phyloP scores from a whole-genome alignment of 2,797 vertebrate genomes.

The Holocentrus rufus region DNA sequence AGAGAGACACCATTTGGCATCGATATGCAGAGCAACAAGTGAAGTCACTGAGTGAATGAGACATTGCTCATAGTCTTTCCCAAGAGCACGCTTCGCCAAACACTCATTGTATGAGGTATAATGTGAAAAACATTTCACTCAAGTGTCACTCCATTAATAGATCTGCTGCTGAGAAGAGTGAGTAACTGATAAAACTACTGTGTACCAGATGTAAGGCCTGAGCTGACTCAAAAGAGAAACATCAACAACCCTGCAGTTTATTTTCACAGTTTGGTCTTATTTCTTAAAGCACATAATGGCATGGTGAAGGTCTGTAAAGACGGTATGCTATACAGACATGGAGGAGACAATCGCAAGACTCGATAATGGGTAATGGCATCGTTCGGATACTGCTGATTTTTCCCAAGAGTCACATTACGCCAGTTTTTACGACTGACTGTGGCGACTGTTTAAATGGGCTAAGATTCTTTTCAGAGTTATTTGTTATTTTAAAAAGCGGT shows the following conservation, averaged over 20 bases:
- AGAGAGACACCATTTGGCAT: slow-evolving; percentile 44
- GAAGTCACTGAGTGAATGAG: slow-evolving; percentile 54
- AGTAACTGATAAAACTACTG: slow-evolving; percentile 58
- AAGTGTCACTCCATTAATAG: slow-evolving; percentile 49
- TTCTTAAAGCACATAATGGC: slow-evolving; percentile 15
- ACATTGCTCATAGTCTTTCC: slow-evolving; percentile 47
- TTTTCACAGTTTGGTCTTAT: slow-evolving; percentile 16
- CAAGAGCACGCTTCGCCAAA: slow-evolving; percentile 28
- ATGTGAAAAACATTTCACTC: slow-evolving; percentile 48
- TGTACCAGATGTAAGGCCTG: slow-evolving; percentile 56
- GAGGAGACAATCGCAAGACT: slow-evolving; percentile 4
- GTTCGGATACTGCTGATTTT: not conserved
- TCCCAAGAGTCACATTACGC: not conserved
- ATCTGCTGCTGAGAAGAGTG: slow-evolving; percentile 37
- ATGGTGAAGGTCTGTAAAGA: slow-evolving; percentile 2
- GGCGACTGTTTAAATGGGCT: not conserved
- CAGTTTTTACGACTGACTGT: not conserved
- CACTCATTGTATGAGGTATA: slow-evolving; percentile 22
- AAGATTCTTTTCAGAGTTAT: slow-evolving; percentile 5
- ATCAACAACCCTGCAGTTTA: slow-evolving; percentile 32
- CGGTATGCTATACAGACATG: slow-evolving; percentile 8
- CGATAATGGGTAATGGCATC: slow-evolving; percentile 3
- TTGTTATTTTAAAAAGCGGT: slow-evolving; percentile 1
- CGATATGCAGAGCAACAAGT: slow-evolving; percentile 50
- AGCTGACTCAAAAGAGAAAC: slow-evolving; percentile 18